A percentile compares a stretch with the other conserved stretches of the same genome.
Conservation (phyloP, 1,140 invertebrate species). For the Drosophila willistoni region DNA sequence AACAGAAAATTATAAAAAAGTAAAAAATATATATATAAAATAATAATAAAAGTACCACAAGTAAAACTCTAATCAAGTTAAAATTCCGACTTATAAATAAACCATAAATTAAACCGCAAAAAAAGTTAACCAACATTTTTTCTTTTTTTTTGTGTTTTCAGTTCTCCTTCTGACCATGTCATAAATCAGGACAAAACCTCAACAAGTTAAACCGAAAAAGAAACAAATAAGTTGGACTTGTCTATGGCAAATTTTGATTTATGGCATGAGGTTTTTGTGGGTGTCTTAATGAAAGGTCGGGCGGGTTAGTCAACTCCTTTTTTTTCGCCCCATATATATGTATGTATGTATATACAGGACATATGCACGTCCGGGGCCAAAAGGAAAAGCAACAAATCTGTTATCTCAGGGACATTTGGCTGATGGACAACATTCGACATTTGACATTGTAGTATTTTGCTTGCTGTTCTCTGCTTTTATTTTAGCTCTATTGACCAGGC, state of each 20-base stretch:
- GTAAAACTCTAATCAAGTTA: slow-evolving; percentile 13
- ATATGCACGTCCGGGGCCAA: slow-evolving; percentile 11
- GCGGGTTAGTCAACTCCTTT: not conserved
- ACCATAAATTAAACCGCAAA: slow-evolving; percentile 7
- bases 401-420: slow-evolving; percentile 17
- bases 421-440: slow-evolving; percentile 49
- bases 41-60: not conserved
- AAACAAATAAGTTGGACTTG: slow-evolving; percentile 11
- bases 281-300: slow-evolving; percentile 8
- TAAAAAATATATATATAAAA: not conserved
- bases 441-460: slow-evolving; percentile 17
- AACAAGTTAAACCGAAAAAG: slow-evolving; percentile 8
- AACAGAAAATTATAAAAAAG: not conserved
- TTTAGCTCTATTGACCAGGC: not conserved
- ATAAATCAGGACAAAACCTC: slow-evolving; percentile 8
- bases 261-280: not conserved
- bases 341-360: not conserved
- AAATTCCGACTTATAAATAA: slow-evolving; percentile 8
- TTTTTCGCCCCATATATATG: slow-evolving; percentile 18
- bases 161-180: not conserved
- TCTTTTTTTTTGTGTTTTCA: not conserved
- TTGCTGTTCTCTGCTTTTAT: not conserved
- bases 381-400: slow-evolving; percentile 16
- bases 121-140: slow-evolving; percentile 2
- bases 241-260: slow-evolving; percentile 14